A percentile compares a stretch with the other conserved stretches of the same genome.
Evolutionary conservation across 2,113 vertebrate species (phyloP).

Genomic region (Sander lucioperca): DNA sequence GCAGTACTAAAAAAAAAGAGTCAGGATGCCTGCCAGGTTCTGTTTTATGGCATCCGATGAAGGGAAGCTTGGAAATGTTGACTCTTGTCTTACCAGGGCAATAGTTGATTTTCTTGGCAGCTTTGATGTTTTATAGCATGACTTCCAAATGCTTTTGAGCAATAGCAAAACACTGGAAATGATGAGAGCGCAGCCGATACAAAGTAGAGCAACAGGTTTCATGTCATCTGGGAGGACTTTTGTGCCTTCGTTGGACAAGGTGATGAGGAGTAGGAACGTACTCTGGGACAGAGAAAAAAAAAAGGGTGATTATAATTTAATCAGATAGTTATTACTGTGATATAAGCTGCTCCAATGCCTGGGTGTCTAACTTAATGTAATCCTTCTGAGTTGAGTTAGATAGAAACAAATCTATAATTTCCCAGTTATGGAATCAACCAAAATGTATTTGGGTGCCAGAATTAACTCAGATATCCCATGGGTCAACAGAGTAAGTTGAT

Average conservation of each 20-base stretch:
- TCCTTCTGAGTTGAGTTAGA: not conserved
- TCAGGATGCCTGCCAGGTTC: not conserved
- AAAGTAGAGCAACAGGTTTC: conserved; percentile 66
- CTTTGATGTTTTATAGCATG: conserved; percentile 70
- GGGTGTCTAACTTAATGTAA: not conserved
- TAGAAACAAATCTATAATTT: not conserved
- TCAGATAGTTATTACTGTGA: not conserved
- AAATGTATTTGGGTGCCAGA: not conserved
- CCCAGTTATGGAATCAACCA: not conserved
- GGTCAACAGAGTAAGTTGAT: too few species aligned
- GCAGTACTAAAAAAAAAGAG: not conserved
- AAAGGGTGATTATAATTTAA: not conserved
- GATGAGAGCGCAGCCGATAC: conserved; percentile 66
- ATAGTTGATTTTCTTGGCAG: conserved; percentile 35
- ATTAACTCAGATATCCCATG: not conserved
- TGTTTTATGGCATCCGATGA: not conserved
- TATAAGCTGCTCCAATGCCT: not conserved
- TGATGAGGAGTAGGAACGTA: conserved; percentile 75
- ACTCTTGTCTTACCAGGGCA: conserved; percentile 54
- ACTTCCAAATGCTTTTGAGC: conserved; percentile 78
- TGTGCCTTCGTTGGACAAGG: conserved; percentile 58
- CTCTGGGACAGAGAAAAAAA: conserved; percentile 40
- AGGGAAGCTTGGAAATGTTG: not conserved
- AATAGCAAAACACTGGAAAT: conserved; percentile 66
- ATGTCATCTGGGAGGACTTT: conserved; percentile 29